A percentile compares a stretch with the other conserved stretches of the same genome.
Conservation (phyloP, 2,888 invertebrate genomes). For the Parnassius mnemosyne region DNA sequence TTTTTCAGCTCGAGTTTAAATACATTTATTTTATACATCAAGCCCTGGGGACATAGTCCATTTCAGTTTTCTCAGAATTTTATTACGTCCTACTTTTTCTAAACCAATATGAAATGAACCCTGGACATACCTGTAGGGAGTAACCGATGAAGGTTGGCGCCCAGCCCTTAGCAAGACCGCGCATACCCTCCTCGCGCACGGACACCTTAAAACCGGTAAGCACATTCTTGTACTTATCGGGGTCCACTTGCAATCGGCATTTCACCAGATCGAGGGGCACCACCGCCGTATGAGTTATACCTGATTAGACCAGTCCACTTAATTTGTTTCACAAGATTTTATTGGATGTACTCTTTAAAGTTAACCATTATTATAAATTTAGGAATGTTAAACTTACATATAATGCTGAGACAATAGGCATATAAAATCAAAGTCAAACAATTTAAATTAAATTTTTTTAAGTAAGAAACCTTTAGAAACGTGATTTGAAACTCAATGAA, state of each 20-base stretch:
- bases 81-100: background rate
- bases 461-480: too few relatives aligned
- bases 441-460: too few relatives aligned
- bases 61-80: background rate
- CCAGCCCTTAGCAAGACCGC: slow-evolving; percentile 96
- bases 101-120: background rate
- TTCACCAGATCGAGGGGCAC: slow-evolving; percentile 98
- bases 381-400: too few relatives aligned
- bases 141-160: slow-evolving; percentile 98
- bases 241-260: slow-evolving; percentile 95
- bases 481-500: too few relatives aligned
- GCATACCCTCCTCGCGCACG: slow-evolving; percentile 90
- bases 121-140: slow-evolving; percentile 85
- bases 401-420: too few relatives aligned
- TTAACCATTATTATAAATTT: too few relatives aligned
- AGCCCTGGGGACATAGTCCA: background rate
- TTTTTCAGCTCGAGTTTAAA: too few relatives aligned
- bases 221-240: slow-evolving; percentile 95
- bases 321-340: too few relatives aligned
- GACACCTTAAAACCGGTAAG: slow-evolving; percentile 91
- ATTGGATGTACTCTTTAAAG: too few relatives aligned
- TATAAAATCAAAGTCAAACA: too few relatives aligned
- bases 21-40: too few relatives aligned
- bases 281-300: slow-evolving; percentile 94
- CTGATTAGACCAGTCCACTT: slow-evolving; percentile 60